These are phyloP conservation scores for Ypsolopha scabrella DNA, from an alignment of 2,888 invertebrate species.

Conservation along the genomic window DNA sequence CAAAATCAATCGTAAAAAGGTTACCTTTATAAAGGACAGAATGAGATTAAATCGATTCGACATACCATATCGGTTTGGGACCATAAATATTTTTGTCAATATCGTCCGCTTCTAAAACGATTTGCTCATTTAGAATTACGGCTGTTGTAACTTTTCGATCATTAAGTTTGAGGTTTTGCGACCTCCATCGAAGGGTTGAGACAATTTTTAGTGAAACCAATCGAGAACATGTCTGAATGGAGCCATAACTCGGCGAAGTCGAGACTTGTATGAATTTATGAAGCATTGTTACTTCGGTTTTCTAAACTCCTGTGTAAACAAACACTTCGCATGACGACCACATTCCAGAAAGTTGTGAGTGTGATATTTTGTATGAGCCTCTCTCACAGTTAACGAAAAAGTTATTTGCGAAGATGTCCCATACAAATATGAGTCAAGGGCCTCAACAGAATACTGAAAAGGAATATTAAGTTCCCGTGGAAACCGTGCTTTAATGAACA, in stretches of 20 bases:
- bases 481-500: too few relatives aligned
- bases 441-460: not conserved
- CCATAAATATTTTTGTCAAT: slow-evolving; percentile 62
- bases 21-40: slow-evolving; percentile 25
- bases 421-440: not conserved
- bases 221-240: slow-evolving; percentile 41
- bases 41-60: slow-evolving; percentile 58
- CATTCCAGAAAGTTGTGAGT: slow-evolving; percentile 6
- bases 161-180: slow-evolving; percentile 51
- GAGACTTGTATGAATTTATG: slow-evolving; percentile 41
- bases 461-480: not conserved
- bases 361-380: not conserved
- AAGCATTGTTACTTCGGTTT: slow-evolving; percentile 42
- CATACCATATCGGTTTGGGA: slow-evolving; percentile 28
- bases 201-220: slow-evolving; percentile 42
- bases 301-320: slow-evolving; percentile 52
- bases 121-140: slow-evolving; percentile 41
- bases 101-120: slow-evolving; percentile 20
- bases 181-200: slow-evolving; percentile 34
- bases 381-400: not conserved
- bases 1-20: slow-evolving; percentile 21
- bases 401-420: not conserved
- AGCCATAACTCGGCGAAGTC: slow-evolving; percentile 42
- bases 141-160: slow-evolving; percentile 45
- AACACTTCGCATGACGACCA: slow-evolving; percentile 19